Conservation (phyloP, 2,888 invertebrate genomes). For the Steinernema scapterisci region DNA sequence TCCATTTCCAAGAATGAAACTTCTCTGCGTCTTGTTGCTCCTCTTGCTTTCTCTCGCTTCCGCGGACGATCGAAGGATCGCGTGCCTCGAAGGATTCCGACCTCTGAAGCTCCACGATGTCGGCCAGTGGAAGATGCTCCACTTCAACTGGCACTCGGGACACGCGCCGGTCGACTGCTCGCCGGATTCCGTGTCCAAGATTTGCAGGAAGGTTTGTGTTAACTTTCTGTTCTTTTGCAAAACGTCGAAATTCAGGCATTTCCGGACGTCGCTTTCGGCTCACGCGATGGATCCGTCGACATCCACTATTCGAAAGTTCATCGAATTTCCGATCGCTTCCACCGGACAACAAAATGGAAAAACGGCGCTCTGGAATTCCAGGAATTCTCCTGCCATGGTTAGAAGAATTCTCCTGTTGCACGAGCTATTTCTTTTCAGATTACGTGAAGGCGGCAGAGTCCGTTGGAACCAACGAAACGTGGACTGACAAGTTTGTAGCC, state of each 20-base stretch:
- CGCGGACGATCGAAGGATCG: not conserved
- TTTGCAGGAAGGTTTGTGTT: not conserved
- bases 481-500: not conserved
- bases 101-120: not conserved
- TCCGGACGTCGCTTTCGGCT: not conserved
- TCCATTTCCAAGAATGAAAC: not conserved
- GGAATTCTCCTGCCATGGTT: constrained; percentile 7
- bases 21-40: not conserved
- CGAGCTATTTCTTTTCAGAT: too few relatives aligned
- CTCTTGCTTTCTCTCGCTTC: not conserved
- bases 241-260: not conserved
- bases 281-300: not conserved
- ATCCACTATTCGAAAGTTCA: constrained; percentile 26
- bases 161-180: not conserved
- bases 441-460: not conserved
- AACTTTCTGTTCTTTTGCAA: not conserved
- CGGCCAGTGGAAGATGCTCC: constrained; percentile 13
- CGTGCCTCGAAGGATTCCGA: constrained; percentile 3
- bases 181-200: not conserved
- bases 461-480: not conserved
- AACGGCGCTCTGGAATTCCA: constrained; percentile 9
- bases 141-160: constrained; percentile 23
- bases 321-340: not conserved
- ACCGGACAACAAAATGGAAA: constrained; percentile 2
- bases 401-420: too few relatives aligned